Evolutionary conservation across 2,888 invertebrate genomes (phyloP).

Genomic region (Norana najaformis): DNA sequence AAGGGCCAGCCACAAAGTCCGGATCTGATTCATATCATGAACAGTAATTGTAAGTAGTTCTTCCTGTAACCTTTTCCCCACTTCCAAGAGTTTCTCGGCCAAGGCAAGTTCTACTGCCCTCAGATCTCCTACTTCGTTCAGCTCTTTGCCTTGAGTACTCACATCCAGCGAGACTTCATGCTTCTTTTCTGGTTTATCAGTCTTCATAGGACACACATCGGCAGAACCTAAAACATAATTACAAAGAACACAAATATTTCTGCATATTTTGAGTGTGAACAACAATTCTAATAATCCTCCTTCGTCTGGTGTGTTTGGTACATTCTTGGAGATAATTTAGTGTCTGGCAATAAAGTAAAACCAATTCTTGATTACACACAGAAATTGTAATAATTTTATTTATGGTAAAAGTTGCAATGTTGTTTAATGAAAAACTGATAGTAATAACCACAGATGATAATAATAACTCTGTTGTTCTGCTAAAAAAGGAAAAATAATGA

Average conservation of each 20-base stretch:
- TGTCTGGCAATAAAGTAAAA: background rate
- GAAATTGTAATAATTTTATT: too few species aligned
- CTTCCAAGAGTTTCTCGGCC: background rate
- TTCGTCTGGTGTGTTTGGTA: background rate
- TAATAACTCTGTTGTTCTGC: background rate
- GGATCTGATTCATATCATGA: background rate
- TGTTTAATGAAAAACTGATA: too few species aligned
- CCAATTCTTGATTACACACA: background rate
- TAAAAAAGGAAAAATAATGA: background rate
- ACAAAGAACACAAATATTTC: background rate
- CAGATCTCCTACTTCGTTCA: background rate
- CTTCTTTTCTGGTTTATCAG: background rate
- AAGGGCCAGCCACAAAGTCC: background rate
- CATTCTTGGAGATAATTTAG: background rate
- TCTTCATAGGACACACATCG: background rate
- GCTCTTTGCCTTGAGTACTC: background rate
- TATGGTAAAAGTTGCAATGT: too few species aligned
- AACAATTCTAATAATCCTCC: too few species aligned
- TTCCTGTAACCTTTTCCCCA: background rate
- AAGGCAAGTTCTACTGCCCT: background rate
- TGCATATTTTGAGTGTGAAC: background rate
- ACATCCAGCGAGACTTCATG: background rate
- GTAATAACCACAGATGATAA: background rate
- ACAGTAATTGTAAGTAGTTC: background rate
- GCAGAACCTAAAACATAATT: background rate